phyloP scores from a whole-genome alignment of 2,113 vertebrate species.

The Morone saxatilis region DNA sequence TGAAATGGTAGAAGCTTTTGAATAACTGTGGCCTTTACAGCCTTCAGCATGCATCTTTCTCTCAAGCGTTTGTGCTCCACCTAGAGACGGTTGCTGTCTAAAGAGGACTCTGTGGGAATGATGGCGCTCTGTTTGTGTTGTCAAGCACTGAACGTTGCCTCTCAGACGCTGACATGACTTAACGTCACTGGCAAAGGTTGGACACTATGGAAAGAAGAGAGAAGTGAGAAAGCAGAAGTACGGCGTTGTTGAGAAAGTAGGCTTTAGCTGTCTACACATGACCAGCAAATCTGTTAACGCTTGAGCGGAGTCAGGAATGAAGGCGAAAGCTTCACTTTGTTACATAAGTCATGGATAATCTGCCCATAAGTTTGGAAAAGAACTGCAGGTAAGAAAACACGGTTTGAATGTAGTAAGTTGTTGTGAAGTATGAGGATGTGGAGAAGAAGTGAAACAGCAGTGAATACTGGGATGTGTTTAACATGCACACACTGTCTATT shows the following conservation, averaged over 20 bases:
- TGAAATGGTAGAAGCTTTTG: no score
- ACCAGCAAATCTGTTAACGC: slow-evolving; percentile 27
- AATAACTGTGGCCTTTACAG: neutral
- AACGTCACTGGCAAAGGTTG: neutral
- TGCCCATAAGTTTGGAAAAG: neutral
- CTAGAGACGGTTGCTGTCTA: neutral
- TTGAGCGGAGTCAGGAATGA: neutral
- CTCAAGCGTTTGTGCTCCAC: neutral
- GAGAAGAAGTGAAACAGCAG: neutral
- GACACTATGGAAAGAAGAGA: slow-evolving; percentile 13
- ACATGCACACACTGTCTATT: neutral
- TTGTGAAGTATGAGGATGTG: neutral
- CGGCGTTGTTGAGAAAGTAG: slow-evolving; percentile 21
- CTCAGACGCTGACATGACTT: neutral
- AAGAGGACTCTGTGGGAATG: neutral
- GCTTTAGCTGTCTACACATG: slow-evolving; percentile 7
- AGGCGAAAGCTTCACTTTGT: slow-evolving; percentile 6
- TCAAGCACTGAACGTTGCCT: neutral
- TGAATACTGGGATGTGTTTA: neutral
- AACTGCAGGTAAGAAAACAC: slow-evolving; percentile 44
- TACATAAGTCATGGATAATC: slow-evolving; percentile 1
- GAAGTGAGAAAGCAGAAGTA: slow-evolving; percentile 72
- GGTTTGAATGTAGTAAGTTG: neutral
- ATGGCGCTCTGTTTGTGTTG: neutral
- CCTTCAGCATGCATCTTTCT: neutral